Evolutionary conservation across 2,797 vertebrate genomes (phyloP), one percentile per base, ranked within the genome.

Genomic region (Siniperca scherzeri): DNA sequence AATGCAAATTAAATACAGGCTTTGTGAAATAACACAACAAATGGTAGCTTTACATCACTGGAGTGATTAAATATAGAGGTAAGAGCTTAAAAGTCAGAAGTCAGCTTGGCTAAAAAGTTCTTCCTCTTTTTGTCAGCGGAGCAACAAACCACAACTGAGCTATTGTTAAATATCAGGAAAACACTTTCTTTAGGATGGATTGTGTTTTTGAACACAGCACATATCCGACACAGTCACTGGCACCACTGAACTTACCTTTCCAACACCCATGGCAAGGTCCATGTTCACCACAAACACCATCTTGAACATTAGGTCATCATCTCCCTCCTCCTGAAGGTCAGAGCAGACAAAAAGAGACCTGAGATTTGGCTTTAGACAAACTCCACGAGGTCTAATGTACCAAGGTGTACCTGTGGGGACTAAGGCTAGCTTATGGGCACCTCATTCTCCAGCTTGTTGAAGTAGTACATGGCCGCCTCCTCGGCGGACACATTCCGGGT

Each of bases 201-300:
- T 5, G 8, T 40, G 40, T 12, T 42, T 52, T 38, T 44, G 2
- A 77, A 53, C 10, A 48, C 16, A 36, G 48, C 12, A 33, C 33
- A 56, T 9, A 52, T 46, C 25, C 27, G 3, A 27, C n/a, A 65
- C 5, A 30, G 27, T n/a, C 16, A 70, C 0, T 12, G 21, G 16
- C 46, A 44, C 12, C 12, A 19, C 3, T 38, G 5, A 16, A 85
- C 77, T 66, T 67, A 96, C 97, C 96, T 97, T 97, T 80, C 97
- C 97, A 22, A 95, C 91, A 8, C 96, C 96, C 96, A 97, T 97
- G 50, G 94, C 94, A 9, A 97, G 95, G 73, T 97, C 96, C 96
- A 96, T 97, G 87, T 97, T 97, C 70, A 97, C 96, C 69, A 97
- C 96, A 90, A 97, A 96, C 81, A 97, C 96, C 97, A 97, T 97